phyloP scores from a whole-genome alignment of 2,113 vertebrate species.

The Malurus elegans region DNA sequence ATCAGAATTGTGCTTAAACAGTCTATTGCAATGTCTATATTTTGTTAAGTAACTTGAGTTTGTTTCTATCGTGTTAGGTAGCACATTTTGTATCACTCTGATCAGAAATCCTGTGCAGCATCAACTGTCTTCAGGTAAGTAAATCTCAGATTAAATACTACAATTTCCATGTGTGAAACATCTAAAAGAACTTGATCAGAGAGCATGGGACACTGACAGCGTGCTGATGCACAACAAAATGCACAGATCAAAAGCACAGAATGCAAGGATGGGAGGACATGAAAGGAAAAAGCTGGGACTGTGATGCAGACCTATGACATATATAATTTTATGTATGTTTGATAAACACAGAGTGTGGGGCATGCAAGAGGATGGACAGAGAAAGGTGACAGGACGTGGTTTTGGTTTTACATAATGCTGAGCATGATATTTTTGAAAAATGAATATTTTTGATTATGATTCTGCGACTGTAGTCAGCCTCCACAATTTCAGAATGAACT shows the following conservation, averaged over 20 bases:
- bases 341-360: neutral
- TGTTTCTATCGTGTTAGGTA: neutral
- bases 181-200: neutral
- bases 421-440: neutral
- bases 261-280: neutral
- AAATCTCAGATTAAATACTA: neutral
- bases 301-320: neutral
- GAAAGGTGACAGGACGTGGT: neutral
- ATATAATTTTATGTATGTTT: neutral
- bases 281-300: neutral
- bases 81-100: neutral
- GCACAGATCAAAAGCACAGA: neutral
- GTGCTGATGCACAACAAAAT: neutral
- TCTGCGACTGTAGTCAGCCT: neutral
- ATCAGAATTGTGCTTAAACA: neutral
- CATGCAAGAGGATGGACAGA: neutral
- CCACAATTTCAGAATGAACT: neutral
- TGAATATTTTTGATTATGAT: neutral
- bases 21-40: neutral
- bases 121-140: neutral
- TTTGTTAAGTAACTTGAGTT: neutral
- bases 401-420: neutral
- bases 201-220: neutral
- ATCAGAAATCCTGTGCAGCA: neutral
- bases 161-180: fast-evolving